Conservation (phyloP, 2,888 invertebrate species). For the Zele albiditarsus region DNA sequence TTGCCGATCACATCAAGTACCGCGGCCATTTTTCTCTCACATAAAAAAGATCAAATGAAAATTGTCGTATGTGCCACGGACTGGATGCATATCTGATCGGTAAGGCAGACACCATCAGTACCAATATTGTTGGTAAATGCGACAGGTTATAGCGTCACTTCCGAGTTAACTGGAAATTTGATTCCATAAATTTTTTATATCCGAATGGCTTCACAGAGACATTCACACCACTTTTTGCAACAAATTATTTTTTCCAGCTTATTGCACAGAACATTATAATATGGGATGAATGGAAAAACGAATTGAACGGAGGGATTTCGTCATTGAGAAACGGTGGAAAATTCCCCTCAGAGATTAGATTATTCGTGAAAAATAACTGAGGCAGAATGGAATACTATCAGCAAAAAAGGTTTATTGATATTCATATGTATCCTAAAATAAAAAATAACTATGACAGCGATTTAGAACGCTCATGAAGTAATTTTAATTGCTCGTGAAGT, state of each 20-base stretch:
- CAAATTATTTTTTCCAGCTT: too few relatives aligned
- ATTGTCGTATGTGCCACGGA: neutral
- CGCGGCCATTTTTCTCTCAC: conserved; percentile 75
- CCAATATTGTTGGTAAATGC: neutral
- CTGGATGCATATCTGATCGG: neutral
- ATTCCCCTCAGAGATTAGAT: too few relatives aligned
- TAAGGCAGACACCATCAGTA: neutral
- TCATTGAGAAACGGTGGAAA: too few relatives aligned
- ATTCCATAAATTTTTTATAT: too few relatives aligned
- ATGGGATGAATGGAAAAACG: too few relatives aligned
- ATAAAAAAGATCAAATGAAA: conserved; percentile 26
- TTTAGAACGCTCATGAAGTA: neutral
- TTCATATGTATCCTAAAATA: neutral
- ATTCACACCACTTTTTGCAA: too few relatives aligned
- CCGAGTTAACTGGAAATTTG: too few relatives aligned
- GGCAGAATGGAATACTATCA: neutral
- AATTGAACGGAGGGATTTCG: too few relatives aligned
- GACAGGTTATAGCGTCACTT: too few relatives aligned
- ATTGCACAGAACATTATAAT: too few relatives aligned
- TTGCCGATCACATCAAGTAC: conserved; percentile 76
- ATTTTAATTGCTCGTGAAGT: neutral
- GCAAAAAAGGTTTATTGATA: neutral
- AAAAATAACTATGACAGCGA: conserved; percentile 6
- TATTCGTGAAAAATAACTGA: neutral
- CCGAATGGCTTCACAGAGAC: too few relatives aligned